phyloP scores from a whole-genome alignment of 2,797 vertebrate species.

The Melanogrammus aeglefinus region DNA sequence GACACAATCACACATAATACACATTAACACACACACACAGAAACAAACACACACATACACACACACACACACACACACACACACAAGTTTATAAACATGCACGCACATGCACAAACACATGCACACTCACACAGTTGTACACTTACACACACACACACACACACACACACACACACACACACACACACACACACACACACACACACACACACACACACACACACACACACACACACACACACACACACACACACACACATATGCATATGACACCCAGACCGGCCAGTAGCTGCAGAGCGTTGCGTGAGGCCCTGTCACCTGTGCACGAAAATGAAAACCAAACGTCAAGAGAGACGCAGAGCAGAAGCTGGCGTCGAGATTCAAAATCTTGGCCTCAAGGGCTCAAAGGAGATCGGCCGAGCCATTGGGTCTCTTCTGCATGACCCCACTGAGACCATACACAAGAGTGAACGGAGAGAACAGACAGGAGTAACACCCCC shows the following conservation, averaged over 20 bases:
- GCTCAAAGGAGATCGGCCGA: not conserved
- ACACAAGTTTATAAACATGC: no score
- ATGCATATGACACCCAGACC: conserved; percentile 14
- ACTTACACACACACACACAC: not conserved
- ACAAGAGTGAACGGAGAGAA: not conserved
- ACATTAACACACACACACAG: not conserved
- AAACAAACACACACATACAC: conserved; percentile 6
- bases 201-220: no score
- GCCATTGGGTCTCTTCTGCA: not conserved
- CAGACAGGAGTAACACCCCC: not conserved
- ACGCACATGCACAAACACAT: no score
- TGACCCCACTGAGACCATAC: not conserved
- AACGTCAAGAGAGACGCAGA: conserved; percentile 2
- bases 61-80: no score
- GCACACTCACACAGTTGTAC: no score
- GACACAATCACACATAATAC: no score
- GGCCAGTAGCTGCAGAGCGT: conserved; percentile 8
- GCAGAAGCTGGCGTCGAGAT: not conserved
- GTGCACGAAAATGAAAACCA: conserved; percentile 1
- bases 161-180: no score
- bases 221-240: not conserved
- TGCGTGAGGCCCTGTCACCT: not conserved
- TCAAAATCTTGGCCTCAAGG: not conserved
- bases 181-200: no score
- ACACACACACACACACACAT: not conserved